A percentile compares a stretch with the other conserved stretches of the same genome.
These are phyloP conservation scores for Conomelus anceps DNA, from an alignment of 2,888 invertebrate species.

Conservation along the genomic window DNA sequence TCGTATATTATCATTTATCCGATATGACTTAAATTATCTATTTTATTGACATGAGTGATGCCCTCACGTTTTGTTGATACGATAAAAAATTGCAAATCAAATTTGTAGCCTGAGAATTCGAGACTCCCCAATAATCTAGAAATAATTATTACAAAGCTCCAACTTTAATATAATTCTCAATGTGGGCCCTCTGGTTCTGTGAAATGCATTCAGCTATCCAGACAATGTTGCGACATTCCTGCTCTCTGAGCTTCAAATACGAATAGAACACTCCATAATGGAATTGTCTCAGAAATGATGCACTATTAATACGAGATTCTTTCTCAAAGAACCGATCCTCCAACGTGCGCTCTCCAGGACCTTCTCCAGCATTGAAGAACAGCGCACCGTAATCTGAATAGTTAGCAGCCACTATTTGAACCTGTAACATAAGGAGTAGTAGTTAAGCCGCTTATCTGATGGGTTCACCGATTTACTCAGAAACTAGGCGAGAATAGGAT, in stretches of 20 bases:
- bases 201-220: slow-evolving; percentile 99
- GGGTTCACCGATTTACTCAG: too few species aligned
- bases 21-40: too few species aligned
- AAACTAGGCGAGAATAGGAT: too few species aligned
- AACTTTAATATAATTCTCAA: slow-evolving; percentile 86
- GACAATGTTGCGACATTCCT: slow-evolving; percentile 97
- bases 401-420: neutral
- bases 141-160: neutral
- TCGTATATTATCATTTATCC: too few species aligned
- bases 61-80: too few species aligned
- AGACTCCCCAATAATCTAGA: neutral
- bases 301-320: slow-evolving; percentile 91
- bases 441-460: too few species aligned
- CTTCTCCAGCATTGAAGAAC: neutral
- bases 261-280: slow-evolving; percentile 99
- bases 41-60: too few species aligned
- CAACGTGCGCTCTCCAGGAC: slow-evolving; percentile 53
- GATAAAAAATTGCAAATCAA: too few species aligned
- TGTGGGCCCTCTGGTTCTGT: slow-evolving; percentile 96
- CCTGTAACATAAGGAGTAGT: neutral
- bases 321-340: slow-evolving; percentile 99
- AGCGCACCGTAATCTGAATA: neutral
- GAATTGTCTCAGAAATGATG: slow-evolving; percentile 97
- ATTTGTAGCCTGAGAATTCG: too few species aligned
- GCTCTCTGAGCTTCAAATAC: slow-evolving; percentile 96